Base-by-base conservation (phyloP, 2,888 invertebrate species). In the Caenorhabditis sp. region DNA sequence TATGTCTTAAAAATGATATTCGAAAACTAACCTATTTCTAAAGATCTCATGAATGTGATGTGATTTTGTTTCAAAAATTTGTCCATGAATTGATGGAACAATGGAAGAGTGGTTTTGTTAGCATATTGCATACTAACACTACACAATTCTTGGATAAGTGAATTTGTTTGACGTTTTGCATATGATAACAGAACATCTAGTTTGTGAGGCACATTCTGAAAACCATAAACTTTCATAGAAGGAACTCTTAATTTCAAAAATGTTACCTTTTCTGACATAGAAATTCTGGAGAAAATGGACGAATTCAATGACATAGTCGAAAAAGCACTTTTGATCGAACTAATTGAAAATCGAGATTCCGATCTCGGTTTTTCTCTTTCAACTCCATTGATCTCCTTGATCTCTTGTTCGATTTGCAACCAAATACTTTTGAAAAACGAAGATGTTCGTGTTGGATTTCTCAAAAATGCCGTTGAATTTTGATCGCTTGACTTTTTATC, bases 91-190 rank as follows among this genome's bases (percentile, higher is more conserved):
- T 72, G 72, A 56, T 68, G 61, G 26, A 72, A 72, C 1, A 72
- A 21, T 2, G 68, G 62, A 21, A 69, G 56, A 8, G 66, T 69
- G 8, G 63, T 43, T 23, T 54, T 58, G 7, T 54, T 53, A 5
- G 73, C 57, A 25, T 73, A 57, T 20, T 52, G 52, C n/a, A 69
- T 69, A 36, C 73, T 69, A 17, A 73, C 69, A 5, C 69, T 59
- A 25, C 74, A 74, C 17, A 74, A 50, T 53, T 74, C 74, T 58
- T 74, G 74, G 36, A 74, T 74, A 10, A 74, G 31, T 5, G 74
- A 62, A 54, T 65, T 66, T 17, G 64, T 67, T 53, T 74, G 74
- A 8, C 65, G 62, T 21, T 63, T 60, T n/a, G 62, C 70, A 43
- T 74, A 70, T 8, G 70, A 65, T 4, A 74, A 14, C 3, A 74